Conservation (phyloP, 2,888 invertebrate genomes). For the Cenopis cana region DNA sequence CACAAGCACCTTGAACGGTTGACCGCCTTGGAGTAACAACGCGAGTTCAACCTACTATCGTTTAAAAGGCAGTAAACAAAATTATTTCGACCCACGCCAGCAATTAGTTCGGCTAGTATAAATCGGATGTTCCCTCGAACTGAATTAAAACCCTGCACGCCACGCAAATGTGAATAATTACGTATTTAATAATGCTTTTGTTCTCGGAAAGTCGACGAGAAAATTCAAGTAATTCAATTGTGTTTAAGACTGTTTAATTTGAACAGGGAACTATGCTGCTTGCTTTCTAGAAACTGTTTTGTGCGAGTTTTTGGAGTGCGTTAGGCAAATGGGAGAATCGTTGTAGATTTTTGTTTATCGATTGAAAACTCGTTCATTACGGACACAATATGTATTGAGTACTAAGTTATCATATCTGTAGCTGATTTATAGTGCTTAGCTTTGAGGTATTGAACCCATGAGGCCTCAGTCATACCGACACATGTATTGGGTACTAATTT, state of each 20-base stretch:
- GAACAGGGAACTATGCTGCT: slow-evolving; percentile 68
- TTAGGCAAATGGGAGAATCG: background rate
- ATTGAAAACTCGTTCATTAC: no score
- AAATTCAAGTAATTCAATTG: slow-evolving; percentile 85
- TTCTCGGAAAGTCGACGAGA: slow-evolving; percentile 78
- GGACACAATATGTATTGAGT: no score
- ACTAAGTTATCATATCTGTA: no score
- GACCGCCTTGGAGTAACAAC: slow-evolving; percentile 28
- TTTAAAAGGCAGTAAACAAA: slow-evolving; percentile 84
- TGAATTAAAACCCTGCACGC: slow-evolving; percentile 79
- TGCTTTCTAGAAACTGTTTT: slow-evolving; percentile 72
- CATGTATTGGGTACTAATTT: no score
- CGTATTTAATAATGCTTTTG: slow-evolving; percentile 85
- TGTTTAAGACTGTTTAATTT: slow-evolving; percentile 82
- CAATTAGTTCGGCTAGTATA: slow-evolving; percentile 85
- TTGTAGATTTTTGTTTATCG: background rate
- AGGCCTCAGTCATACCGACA: no score
- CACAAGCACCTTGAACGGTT: slow-evolving; percentile 24
- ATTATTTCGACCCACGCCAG: slow-evolving; percentile 80
- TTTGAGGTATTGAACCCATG: no score
- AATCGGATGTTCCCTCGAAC: slow-evolving; percentile 76
- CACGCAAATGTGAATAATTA: slow-evolving; percentile 84
- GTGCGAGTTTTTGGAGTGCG: slow-evolving; percentile 49
- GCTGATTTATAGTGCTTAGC: no score
- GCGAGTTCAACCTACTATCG: slow-evolving; percentile 59